Percentiles rank a stretch among this genome's conserved stretches.
Conservation (phyloP, 2,888 invertebrate species). For the Lepidonotus clava region DNA sequence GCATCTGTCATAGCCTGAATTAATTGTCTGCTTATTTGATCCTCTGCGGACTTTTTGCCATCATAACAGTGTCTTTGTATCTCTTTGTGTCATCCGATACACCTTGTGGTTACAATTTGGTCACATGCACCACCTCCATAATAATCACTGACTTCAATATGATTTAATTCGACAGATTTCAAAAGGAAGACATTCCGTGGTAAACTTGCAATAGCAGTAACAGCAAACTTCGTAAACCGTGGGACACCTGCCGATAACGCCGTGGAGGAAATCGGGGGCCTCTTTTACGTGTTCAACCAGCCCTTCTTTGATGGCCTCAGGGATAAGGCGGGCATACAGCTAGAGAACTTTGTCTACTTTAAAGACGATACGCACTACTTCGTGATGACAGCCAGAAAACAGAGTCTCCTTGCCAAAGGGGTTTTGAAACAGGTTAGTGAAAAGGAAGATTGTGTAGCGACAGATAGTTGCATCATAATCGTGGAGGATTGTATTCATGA, state of each 20-base stretch:
- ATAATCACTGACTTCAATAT: no score
- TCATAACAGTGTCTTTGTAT: no score
- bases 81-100: no score
- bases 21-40: no score
- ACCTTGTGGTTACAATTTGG: no score
- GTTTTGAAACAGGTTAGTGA: slow-evolving; percentile 88
- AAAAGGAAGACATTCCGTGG: slow-evolving; percentile 95
- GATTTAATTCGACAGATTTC: slow-evolving; percentile 81
- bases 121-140: no score
- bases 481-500: no score
- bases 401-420: slow-evolving; percentile 91
- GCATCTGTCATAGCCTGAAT: no score
- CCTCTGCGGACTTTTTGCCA: no score
- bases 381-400: slow-evolving; percentile 98
- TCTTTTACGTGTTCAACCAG: slow-evolving; percentile 97
- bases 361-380: slow-evolving; percentile 99
- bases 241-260: slow-evolving; percentile 92
- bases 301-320: slow-evolving; percentile 93
- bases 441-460: no score
- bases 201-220: slow-evolving; percentile 97
- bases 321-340: slow-evolving; percentile 91
- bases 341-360: slow-evolving; percentile 98
- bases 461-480: no score
- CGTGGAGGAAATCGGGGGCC: slow-evolving; percentile 89
- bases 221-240: slow-evolving; percentile 96